These are phyloP conservation scores for Ctenoplectra terminalis DNA, from an alignment of 1,140 invertebrate species.

Conservation along the genomic window DNA sequence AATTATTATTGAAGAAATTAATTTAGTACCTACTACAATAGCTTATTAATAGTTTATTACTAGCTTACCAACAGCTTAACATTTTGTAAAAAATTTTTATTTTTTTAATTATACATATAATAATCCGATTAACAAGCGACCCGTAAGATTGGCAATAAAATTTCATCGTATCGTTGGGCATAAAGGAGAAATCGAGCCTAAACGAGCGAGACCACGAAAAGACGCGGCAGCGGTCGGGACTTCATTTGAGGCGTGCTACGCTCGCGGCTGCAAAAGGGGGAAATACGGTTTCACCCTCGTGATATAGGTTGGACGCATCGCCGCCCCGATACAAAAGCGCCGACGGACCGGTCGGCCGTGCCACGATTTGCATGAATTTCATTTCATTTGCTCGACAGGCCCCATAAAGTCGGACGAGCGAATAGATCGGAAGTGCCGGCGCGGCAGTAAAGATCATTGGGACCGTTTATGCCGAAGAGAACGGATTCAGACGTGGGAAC, in stretches of 20 bases:
- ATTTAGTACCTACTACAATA: too few relatives aligned
- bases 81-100: too few relatives aligned
- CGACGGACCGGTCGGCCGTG: constrained; percentile 31
- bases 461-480: not conserved
- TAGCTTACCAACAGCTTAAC: too few relatives aligned
- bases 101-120: too few relatives aligned
- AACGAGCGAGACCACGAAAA: constrained; percentile 46
- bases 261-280: constrained; percentile 32
- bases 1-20: too few relatives aligned
- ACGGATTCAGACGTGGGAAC: not conserved
- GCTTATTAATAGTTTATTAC: too few relatives aligned
- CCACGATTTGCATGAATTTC: constrained; percentile 72
- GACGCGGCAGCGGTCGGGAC: constrained; percentile 6
- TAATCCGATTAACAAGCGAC: too few relatives aligned
- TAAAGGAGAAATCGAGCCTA: constrained; percentile 3
- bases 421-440: constrained; percentile 36
- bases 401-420: constrained; percentile 58
- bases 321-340: constrained; percentile 76
- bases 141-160: not conserved
- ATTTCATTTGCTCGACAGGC: constrained; percentile 72
- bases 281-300: constrained; percentile 62
- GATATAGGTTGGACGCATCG: constrained; percentile 77
- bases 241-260: constrained; percentile 10
- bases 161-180: not conserved
- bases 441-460: constrained; percentile 50